Conservation (phyloP, 2,888 invertebrate species). For the Isoperla grammatica region DNA sequence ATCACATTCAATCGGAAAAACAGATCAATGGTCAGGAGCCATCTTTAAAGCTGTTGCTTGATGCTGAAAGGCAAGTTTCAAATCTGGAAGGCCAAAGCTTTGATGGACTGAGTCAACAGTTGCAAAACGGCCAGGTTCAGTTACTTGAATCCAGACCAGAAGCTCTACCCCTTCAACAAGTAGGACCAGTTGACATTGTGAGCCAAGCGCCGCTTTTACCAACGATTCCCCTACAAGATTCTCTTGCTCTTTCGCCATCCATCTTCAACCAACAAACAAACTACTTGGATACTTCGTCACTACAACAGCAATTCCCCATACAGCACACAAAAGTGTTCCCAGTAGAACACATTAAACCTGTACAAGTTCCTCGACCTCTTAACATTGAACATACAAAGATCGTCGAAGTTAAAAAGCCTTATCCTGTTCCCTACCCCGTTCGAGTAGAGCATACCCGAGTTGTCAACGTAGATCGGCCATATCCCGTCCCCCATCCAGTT, state of each 20-base stretch:
- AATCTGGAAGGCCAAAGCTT: too few species aligned
- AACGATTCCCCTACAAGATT: neutral
- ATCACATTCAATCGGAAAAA: neutral
- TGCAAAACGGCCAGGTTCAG: too few species aligned
- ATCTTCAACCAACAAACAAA: neutral
- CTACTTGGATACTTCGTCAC: too few species aligned
- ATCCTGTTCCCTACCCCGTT: conserved; percentile 34
- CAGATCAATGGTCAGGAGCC: neutral
- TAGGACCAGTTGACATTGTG: neutral
- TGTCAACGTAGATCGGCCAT: conserved; percentile 45
- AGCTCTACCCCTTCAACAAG: neutral
- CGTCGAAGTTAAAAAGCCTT: conserved; percentile 26
- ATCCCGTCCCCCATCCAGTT: conserved; percentile 47
- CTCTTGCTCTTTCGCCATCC: neutral
- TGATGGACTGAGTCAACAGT: too few species aligned
- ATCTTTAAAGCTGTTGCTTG: neutral
- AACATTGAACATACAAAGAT: conserved; percentile 15
- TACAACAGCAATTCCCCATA: neutral
- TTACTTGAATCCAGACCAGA: too few species aligned
- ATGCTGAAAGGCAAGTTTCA: neutral
- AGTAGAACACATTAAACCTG: neutral
- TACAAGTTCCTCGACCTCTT: neutral
- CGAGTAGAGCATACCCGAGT: conserved; percentile 37
- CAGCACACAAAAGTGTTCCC: neutral
- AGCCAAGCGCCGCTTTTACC: neutral